Evolutionary conservation across 1,140 invertebrate species (phyloP), one percentile per base, ranked within the genome.

Genomic region (Parapsyche elsis): DNA sequence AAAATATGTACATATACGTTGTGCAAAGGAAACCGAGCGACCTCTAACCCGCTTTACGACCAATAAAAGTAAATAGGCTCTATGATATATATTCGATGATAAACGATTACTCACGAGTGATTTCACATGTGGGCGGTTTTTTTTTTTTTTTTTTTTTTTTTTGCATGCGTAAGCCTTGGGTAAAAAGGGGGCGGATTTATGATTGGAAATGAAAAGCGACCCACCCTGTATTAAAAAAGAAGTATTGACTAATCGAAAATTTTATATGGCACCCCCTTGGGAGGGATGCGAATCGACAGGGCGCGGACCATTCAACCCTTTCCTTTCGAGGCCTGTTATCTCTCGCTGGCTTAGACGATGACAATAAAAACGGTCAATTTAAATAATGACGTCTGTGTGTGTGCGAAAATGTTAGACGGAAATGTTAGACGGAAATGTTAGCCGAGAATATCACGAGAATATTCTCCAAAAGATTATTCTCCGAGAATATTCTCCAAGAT

Each of bases 21-120:
- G 30, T 38, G 30, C 30, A 38, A 7, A 38, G 30, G 30, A 38
- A 61, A 61, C 57, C 57, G 64, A 30, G 21, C 73, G 45, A 53
- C 73, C 16, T 49, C 24, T 75, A 75, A 57, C 21, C 24, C 38
- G 73, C 21, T 75, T 75, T 75, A 75, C 45, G 73, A 57, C 73
- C 73, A 75, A 75, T 75, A 75, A 75, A 75, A 75, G 45, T 75
- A 75, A 75, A 75, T 75, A 75, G 73, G 45, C 49, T 57, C 49
- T 57, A 75, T 75, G 73, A 75, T 75, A 53, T 75, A 75, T 75
- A 26, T 75, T 75, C 73, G 73, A 75, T 75, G 73, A 75, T 75
- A 57, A 57, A 75, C 73, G 73, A 75, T 75, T 75, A 75, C 73
- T 75, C 49, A n/a, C 73, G 73, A 75, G 24, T 49, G 73, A 75